Conservation (phyloP, 2,888 invertebrate genomes). For the Melipona bicolor region DNA sequence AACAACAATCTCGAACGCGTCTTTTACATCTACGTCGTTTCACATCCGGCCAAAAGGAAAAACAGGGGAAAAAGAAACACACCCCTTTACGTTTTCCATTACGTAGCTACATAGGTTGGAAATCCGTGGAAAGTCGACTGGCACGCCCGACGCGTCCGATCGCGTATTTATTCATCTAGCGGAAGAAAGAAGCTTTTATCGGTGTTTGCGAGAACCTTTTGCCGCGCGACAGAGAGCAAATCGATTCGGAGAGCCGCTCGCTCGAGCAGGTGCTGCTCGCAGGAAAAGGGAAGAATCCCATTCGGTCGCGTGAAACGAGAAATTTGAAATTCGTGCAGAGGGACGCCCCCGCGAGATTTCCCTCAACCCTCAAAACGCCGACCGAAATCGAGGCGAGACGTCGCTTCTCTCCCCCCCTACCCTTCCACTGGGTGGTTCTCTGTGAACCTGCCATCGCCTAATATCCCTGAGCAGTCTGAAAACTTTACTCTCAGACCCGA, state of each 20-base stretch:
- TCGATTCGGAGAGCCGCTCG: slow-evolving; percentile 62
- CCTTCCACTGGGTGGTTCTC: not conserved
- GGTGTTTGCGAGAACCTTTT: slow-evolving; percentile 46
- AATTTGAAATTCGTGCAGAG: slow-evolving; percentile 69
- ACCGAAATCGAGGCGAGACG: slow-evolving; percentile 62
- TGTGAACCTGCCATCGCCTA: slow-evolving; percentile 50
- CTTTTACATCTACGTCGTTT: not conserved
- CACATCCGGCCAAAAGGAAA: not conserved
- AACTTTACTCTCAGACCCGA: slow-evolving; percentile 76
- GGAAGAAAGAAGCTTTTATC: slow-evolving; percentile 53
- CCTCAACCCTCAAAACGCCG: slow-evolving; percentile 17
- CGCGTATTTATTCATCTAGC: slow-evolving; percentile 38
- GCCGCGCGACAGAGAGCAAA: slow-evolving; percentile 59
- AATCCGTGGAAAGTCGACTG: slow-evolving; percentile 1
- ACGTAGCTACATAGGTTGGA: slow-evolving; percentile 1
- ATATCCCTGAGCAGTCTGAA: slow-evolving; percentile 77
- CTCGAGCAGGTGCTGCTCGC: slow-evolving; percentile 64
- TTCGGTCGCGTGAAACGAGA: slow-evolving; percentile 70
- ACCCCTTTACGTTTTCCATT: slow-evolving; percentile 20
- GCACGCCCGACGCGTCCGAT: slow-evolving; percentile 8
- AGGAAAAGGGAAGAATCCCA: slow-evolving; percentile 66
- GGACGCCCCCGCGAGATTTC: slow-evolving; percentile 64
- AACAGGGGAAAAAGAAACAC: not conserved
- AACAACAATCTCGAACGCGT: not conserved
- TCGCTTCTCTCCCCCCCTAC: slow-evolving; percentile 19